A percentile compares a stretch with the other conserved stretches of the same genome.
Conservation (phyloP, 92 coral and sea anemone genomes). For the Muricea muricata region DNA sequence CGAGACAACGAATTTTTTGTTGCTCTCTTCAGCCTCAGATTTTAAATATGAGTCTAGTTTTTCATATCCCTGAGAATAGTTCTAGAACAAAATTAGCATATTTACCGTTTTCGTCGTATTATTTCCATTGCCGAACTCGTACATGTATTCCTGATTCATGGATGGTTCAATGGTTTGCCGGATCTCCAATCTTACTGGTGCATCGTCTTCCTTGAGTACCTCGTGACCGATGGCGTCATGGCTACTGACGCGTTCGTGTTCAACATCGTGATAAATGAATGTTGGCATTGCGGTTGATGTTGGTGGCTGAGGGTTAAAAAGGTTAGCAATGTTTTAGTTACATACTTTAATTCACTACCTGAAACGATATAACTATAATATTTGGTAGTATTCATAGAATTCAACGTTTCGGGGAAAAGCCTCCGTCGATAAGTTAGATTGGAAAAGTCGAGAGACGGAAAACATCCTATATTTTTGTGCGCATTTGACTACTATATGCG, state of each 20-base stretch:
- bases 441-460: no score
- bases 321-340: not conserved
- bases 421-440: no score
- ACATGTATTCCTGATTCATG: conserved; percentile 8
- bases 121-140: conserved; percentile 21
- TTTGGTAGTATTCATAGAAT: no score
- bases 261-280: conserved; percentile 28
- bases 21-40: no score
- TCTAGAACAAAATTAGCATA: no score
- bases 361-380: not conserved
- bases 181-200: conserved; percentile 29
- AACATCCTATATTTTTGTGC: no score
- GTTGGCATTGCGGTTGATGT: conserved; percentile 30
- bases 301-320: not conserved
- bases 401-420: no score
- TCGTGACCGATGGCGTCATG: conserved; percentile 24
- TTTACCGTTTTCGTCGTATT: not conserved
- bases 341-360: not conserved
- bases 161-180: not conserved
- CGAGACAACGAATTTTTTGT: no score
- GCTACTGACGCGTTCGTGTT: conserved; percentile 24
- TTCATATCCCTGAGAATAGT: no score
- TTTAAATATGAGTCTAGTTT: no score
- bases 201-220: conserved; percentile 14
- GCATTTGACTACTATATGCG: no score